Conservation (phyloP, 2,888 invertebrate species). For the Coenonympha arcania region DNA sequence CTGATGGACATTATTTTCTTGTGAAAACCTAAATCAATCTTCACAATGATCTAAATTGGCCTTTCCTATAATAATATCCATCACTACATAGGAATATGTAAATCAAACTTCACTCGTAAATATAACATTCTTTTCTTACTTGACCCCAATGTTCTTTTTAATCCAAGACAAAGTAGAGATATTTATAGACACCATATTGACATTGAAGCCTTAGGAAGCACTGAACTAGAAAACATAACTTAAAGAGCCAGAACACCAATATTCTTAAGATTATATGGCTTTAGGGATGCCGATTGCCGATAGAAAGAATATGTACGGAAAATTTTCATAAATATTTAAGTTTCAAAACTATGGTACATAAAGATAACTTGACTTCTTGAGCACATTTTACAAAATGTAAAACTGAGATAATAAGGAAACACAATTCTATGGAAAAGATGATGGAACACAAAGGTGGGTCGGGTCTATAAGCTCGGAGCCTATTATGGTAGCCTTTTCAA, state of each 20-base stretch:
- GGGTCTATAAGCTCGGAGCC: background rate
- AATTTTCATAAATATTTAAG: no score
- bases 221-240: background rate
- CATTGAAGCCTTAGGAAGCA: background rate
- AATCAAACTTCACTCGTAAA: no score
- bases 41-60: no score
- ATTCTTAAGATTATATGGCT: no score
- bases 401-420: background rate
- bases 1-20: no score
- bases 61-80: no score
- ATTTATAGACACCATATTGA: background rate
- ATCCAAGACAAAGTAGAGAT: background rate
- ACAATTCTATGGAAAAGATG: background rate
- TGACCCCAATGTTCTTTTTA: background rate
- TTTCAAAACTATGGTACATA: no score
- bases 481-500: conserved; percentile 10
- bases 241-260: no score
- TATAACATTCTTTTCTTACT: no score
- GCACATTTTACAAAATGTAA: background rate
- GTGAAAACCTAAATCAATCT: background rate
- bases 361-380: background rate
- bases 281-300: no score
- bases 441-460: background rate
- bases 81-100: no score
- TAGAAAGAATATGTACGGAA: no score